These are phyloP conservation scores for Oryzias sinensis DNA, from an alignment of 2,797 vertebrate genomes.

Conservation along the genomic window DNA sequence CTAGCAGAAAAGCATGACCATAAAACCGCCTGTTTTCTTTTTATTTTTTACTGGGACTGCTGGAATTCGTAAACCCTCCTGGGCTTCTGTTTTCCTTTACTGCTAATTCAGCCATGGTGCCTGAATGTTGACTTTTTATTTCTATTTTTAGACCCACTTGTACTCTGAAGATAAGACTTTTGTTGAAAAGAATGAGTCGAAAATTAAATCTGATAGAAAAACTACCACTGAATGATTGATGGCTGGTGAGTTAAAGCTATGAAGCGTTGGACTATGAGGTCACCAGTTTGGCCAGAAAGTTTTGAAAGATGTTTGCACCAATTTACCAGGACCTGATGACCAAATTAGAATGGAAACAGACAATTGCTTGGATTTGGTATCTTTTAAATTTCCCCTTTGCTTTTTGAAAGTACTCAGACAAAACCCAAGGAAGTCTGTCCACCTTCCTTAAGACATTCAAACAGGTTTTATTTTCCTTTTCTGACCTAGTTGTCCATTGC, in stretches of 20 bases:
- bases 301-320: no score
- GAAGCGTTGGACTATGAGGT: background rate
- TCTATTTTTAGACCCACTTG: slow-evolving; percentile 56
- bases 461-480: background rate
- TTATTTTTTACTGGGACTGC: background rate
- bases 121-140: slow-evolving; percentile 49
- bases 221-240: slow-evolving; percentile 2
- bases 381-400: no score
- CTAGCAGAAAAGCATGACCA: slow-evolving; percentile 3
- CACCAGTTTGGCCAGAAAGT: background rate
- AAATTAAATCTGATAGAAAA: background rate
- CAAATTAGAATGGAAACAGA: background rate
- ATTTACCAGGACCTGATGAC: slow-evolving; percentile 6
- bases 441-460: background rate
- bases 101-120: slow-evolving; percentile 48
- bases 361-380: background rate
- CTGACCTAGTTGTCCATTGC: background rate
- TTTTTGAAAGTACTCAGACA: no score
- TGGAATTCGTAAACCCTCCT: slow-evolving; percentile 10
- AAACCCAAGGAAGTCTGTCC: no score
- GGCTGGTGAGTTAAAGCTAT: background rate
- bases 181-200: slow-evolving; percentile 16
- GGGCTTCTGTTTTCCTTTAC: background rate
- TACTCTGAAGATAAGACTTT: slow-evolving; percentile 10
- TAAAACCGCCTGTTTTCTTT: slow-evolving; percentile 8